Percentiles rank a stretch among this genome's conserved stretches.
Evolutionary conservation across 2,113 vertebrate species (phyloP).

Genomic region (Elgaria multicarinata): DNA sequence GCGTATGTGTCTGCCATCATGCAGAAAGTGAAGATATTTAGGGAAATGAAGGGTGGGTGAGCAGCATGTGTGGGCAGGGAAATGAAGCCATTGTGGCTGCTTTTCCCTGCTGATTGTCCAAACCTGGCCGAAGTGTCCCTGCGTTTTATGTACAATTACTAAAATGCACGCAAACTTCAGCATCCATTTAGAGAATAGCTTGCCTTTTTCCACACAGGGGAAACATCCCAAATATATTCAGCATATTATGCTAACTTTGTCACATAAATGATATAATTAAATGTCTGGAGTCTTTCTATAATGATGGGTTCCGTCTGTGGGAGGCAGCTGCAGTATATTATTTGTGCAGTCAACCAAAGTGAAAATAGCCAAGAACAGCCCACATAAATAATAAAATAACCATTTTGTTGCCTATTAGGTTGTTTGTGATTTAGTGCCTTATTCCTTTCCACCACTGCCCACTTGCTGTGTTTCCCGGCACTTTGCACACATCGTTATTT

Average conservation of each 20-base stretch:
- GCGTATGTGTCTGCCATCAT: background rate
- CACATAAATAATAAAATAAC: background rate
- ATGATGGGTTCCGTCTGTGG: background rate
- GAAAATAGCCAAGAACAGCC: background rate
- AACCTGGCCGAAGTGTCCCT: too few species aligned
- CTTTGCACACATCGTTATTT: background rate
- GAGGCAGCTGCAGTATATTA: background rate
- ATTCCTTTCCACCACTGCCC: background rate
- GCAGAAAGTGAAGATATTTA: too few species aligned
- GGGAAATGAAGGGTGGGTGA: too few species aligned
- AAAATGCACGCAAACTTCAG: constrained; percentile 8
- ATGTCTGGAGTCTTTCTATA: background rate
- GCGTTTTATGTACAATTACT: background rate
- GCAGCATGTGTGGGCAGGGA: too few species aligned
- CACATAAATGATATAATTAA: background rate
- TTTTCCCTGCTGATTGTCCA: too few species aligned
- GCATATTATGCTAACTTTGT: background rate
- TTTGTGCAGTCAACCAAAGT: background rate
- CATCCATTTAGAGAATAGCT: background rate
- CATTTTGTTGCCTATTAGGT: background rate
- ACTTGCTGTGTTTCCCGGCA: background rate
- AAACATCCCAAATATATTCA: background rate
- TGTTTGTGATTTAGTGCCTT: background rate
- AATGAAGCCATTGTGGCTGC: too few species aligned
- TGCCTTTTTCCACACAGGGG: background rate